Base-by-base conservation (phyloP, 2,888 invertebrate species). In the Lithophane leautieri region DNA sequence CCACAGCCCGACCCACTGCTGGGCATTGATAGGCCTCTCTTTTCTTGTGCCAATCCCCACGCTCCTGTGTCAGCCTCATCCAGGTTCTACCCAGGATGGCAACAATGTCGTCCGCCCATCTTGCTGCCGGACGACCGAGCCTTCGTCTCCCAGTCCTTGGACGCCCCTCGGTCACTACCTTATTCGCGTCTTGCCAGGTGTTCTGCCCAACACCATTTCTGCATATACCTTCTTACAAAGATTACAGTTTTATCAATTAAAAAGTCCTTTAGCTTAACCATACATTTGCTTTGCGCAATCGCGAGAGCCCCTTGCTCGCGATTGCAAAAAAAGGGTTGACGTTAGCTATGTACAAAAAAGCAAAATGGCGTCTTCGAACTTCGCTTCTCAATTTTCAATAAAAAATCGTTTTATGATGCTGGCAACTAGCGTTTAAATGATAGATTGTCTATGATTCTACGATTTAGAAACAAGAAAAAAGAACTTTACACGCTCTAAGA, bases 211-310 rank as follows among this genome's bases (percentile, higher is more conserved):
- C 25, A 25, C 14, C 25, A 7, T 56, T 56, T 56, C 6, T 25
- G 58, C 28, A 28, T 58, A 28, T 16, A 40, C 40, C 34, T 7
- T 40, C 9, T 25, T 25, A 25, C 2, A 54, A 42, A 50, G 19
- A 44, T 72, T 28, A 44, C 60, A 47, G 28, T 77, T 69, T 56
- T 22, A 44, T 34, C 12, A 34, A 25, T 56, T 47, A 34, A n/a
- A 54, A 42, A 60, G 44, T 44, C 4, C 0, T 50, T 8, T 11
- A n/a, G n/a, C 56, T n/a, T n/a, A n/a, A n/a, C n/a, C n/a, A n/a
- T n/a, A n/a, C n/a, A n/a, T n/a, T n/a, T n/a, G n/a, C n/a, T n/a
- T n/a, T n/a, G n/a, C n/a, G n/a, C n/a, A n/a, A n/a, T n/a, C n/a
- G n/a, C n/a, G n/a, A n/a, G n/a, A n/a, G n/a, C n/a, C n/a, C n/a